These are phyloP conservation scores for Xylota sylvarum DNA, from an alignment of 2,888 invertebrate species.

Conservation along the genomic window DNA sequence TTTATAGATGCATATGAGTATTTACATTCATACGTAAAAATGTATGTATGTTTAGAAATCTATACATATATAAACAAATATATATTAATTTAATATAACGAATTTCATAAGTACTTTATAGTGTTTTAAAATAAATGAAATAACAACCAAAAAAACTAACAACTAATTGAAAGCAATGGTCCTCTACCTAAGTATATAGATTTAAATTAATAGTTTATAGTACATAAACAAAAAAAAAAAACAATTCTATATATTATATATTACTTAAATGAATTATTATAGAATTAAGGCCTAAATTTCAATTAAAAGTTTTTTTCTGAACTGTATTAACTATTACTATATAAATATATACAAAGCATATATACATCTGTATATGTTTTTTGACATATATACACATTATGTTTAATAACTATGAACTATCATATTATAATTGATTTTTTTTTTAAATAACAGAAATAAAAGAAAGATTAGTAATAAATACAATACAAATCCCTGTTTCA, in stretches of 20 bases:
- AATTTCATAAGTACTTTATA: slow-evolving; percentile 66
- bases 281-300: slow-evolving; percentile 69
- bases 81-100: slow-evolving; percentile 58
- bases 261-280: slow-evolving; percentile 69
- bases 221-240: slow-evolving; percentile 23
- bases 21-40: slow-evolving; percentile 22
- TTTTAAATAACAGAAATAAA: slow-evolving; percentile 41
- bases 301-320: slow-evolving; percentile 64
- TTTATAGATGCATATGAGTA: slow-evolving; percentile 43
- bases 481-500: slow-evolving; percentile 77
- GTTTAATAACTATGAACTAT: slow-evolving; percentile 69
- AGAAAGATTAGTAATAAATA: slow-evolving; percentile 49
- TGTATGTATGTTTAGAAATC: slow-evolving; percentile 46
- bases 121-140: slow-evolving; percentile 39
- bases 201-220: slow-evolving; percentile 63
- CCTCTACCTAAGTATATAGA: slow-evolving; percentile 73
- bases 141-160: slow-evolving; percentile 30
- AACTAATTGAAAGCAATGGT: slow-evolving; percentile 76
- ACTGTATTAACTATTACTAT: slow-evolving; percentile 66
- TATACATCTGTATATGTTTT: slow-evolving; percentile 76
- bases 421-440: slow-evolving; percentile 49
- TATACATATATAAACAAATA: slow-evolving; percentile 16
- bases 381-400: slow-evolving; percentile 75
- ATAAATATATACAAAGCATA: slow-evolving; percentile 73
- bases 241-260: slow-evolving; percentile 52